Evolutionary conservation across 2,113 vertebrate species (phyloP), one percentile per base, ranked within the genome.

Genomic region (Eubucco bourcierii): DNA sequence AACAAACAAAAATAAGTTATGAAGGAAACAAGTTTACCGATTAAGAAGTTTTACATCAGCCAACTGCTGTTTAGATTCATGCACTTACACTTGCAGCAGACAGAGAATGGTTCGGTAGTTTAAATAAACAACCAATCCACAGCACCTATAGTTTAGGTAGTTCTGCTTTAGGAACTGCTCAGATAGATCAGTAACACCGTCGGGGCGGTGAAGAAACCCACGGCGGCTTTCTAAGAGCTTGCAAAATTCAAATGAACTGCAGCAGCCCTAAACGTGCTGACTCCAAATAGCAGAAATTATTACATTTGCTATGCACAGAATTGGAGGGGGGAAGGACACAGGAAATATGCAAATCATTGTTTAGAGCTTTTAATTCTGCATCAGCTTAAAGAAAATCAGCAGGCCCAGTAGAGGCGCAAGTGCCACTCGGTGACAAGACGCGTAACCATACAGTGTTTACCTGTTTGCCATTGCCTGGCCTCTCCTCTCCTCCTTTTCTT

Each of bases 401-500:
- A 90, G 60, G 77, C 82, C 94, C 59, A 93, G 71, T 34, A 92
- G 21, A 91, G 84, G 95, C 95, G 93, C 21, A 67, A 92, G 65
- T 83, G 93, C 47, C 80, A 95, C 93, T 44, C 91, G 33, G 44
- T 93, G 87, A 96, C 78, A 96, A 88, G 80, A 95, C 19, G 23
- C 88, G 77, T 85, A 89, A 64, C 91, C 92, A 67, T 87, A 91
- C 93, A 95, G 76, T 95, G 93, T 95, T 96, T 98, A 99, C 99
- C 99, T 96, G 99, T 99, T 98, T 99, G 99, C 98, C 98, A 99
- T 97, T 99, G 99, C 83, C 98, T 98, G 24, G 97, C 96, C 82
- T 99, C 99, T 90, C 99, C 99, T 97, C 98, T 98, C 97, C 98
- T 99, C 98, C 98, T 99, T 97, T 98, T 99, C 98, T 98, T 99